Conservation (phyloP, 2,113 vertebrate species). For the Chionodraco myersi region DNA sequence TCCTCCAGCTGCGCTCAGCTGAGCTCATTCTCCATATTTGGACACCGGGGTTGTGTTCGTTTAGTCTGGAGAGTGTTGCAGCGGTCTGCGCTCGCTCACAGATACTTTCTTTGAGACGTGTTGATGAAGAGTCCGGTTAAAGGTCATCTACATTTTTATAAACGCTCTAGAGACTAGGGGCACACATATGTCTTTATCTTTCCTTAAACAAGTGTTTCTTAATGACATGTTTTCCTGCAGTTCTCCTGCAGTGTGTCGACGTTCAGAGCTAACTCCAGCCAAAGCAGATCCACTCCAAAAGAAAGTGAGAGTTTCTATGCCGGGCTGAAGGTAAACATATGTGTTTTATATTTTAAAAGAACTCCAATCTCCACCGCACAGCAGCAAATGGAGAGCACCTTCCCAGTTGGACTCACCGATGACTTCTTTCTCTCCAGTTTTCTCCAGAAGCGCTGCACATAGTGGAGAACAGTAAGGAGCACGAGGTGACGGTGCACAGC, state of each 20-base stretch:
- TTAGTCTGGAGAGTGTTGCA: slow-evolving; percentile 46
- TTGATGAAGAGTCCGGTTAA: slow-evolving; percentile 20
- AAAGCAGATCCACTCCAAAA: slow-evolving; percentile 76
- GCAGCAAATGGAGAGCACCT: neutral
- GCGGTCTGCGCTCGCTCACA: neutral
- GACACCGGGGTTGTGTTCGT: slow-evolving; percentile 24
- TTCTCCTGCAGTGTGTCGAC: slow-evolving; percentile 84
- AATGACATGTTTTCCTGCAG: slow-evolving; percentile 69
- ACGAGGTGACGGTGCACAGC: slow-evolving; percentile 84
- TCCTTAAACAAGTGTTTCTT: neutral
- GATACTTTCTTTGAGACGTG: slow-evolving; percentile 30
- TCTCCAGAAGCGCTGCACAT: slow-evolving; percentile 84
- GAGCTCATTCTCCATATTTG: slow-evolving; percentile 36
- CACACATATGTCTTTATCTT: neutral
- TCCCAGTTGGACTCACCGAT: slow-evolving; percentile 1
- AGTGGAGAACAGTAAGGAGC: slow-evolving; percentile 83
- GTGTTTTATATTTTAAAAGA: neutral
- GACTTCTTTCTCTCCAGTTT: slow-evolving; percentile 75
- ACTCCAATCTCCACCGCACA: slow-evolving; percentile 30
- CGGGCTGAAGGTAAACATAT: slow-evolving; percentile 84
- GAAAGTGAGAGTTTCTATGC: slow-evolving; percentile 88
- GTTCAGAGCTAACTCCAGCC: slow-evolving; percentile 77
- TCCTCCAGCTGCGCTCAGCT: slow-evolving; percentile 28
- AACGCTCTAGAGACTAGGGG: no score
- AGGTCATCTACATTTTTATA: slow-evolving; percentile 10